Percentiles rank a stretch among this genome's conserved stretches.
Evolutionary conservation across 2,797 vertebrate genomes (phyloP).

Genomic region (Sebastes wilsoni): DNA sequence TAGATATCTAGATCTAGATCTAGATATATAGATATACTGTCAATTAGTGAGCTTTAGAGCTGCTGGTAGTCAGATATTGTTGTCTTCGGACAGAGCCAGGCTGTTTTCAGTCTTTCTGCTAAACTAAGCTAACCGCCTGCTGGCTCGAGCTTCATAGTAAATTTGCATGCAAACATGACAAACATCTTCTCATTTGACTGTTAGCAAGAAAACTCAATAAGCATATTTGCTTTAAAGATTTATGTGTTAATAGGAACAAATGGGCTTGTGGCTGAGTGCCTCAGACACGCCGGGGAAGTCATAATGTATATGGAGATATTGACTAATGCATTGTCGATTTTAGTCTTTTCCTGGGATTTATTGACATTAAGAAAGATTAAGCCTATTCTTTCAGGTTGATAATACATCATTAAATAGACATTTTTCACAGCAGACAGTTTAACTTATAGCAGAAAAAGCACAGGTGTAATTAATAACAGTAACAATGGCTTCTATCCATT

Average conservation of each 20-base stretch:
- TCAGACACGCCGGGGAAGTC: background rate
- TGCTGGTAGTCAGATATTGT: background rate
- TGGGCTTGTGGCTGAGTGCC: background rate
- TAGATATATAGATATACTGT: background rate
- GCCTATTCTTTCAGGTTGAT: background rate
- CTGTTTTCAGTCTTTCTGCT: background rate
- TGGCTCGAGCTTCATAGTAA: background rate
- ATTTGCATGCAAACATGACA: background rate
- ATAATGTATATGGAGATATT: background rate
- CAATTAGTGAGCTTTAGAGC: background rate
- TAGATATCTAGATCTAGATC: no score
- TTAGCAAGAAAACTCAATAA: no score
- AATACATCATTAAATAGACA: no score
- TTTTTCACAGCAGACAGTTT: no score
- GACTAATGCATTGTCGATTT: background rate
- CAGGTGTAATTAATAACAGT: no score
- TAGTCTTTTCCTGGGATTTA: background rate
- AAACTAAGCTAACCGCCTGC: background rate
- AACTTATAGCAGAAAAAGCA: no score
- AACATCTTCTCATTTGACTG: background rate
- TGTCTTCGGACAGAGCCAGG: background rate
- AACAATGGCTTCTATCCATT: accelerated
- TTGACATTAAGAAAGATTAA: background rate
- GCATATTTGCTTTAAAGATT: no score
- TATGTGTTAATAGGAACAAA: no score